Conservation (phyloP, 2,113 vertebrate species). For the Sakesphorus luctuosus region DNA sequence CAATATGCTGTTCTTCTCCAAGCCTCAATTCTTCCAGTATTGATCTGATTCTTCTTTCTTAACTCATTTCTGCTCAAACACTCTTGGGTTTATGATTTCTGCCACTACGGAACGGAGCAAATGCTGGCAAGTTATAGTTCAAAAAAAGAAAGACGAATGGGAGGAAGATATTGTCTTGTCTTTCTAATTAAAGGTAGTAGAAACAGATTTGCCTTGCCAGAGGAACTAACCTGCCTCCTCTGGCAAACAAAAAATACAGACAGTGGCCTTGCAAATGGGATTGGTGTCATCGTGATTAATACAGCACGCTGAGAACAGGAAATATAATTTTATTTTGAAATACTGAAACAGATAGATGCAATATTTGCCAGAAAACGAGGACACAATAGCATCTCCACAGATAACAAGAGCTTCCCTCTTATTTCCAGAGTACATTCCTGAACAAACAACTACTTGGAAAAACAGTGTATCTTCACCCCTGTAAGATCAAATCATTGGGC, state of each 20-base stretch:
- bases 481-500: neutral
- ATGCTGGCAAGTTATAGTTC: neutral
- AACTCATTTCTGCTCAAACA: neutral
- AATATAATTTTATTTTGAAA: neutral
- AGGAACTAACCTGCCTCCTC: neutral
- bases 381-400: neutral
- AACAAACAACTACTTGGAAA: neutral
- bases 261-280: neutral
- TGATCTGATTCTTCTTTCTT: neutral
- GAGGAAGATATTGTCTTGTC: neutral
- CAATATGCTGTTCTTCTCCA: neutral
- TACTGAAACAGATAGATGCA: neutral
- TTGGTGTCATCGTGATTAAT: neutral
- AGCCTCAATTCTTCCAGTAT: neutral
- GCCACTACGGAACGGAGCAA: neutral
- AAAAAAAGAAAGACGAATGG: neutral
- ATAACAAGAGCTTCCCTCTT: neutral
- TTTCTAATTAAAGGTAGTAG: neutral
- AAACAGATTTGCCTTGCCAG: neutral
- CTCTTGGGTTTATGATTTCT: neutral
- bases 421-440: neutral
- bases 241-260: neutral
- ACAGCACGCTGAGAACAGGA: neutral
- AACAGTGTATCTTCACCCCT: neutral
- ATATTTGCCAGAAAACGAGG: neutral